Percentiles rank a stretch among this genome's conserved stretches.
These are phyloP conservation scores for Euleptes europaea DNA, from an alignment of 2,113 vertebrate species.

Conservation along the genomic window DNA sequence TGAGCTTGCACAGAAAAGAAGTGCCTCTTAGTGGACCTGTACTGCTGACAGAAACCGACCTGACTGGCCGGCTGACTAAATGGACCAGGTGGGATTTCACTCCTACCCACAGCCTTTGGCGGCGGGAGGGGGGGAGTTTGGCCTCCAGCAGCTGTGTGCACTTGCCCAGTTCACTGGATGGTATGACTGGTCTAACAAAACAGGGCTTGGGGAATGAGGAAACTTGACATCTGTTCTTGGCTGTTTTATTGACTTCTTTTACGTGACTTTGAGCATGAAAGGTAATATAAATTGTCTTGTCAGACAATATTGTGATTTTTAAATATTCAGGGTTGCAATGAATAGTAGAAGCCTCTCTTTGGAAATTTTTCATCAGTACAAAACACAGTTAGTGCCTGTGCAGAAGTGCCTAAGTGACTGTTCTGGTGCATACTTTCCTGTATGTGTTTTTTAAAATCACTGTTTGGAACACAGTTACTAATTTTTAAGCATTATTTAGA, in stretches of 20 bases:
- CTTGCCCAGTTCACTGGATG: not conserved
- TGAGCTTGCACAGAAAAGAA: slow-evolving; percentile 56
- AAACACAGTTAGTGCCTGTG: not conserved
- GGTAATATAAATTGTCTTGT: not conserved
- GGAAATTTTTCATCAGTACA: not conserved
- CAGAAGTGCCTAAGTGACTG: not conserved
- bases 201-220: not conserved
- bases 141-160: not conserved
- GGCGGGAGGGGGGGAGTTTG: not conserved
- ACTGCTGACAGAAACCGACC: not conserved
- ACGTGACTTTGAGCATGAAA: not conserved
- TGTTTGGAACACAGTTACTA: not conserved
- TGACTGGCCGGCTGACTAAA: not conserved
- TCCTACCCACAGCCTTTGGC: too few species aligned
- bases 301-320: too few species aligned
- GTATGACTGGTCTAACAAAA: too few species aligned
- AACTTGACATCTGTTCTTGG: not conserved
- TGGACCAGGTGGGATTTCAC: not conserved
- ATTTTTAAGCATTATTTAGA: not conserved
- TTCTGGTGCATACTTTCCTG: not conserved
- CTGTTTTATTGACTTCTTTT: not conserved
- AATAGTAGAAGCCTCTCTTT: not conserved
- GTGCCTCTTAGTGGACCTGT: not conserved
- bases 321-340: not conserved
- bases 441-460: not conserved